phyloP scores from a whole-genome alignment of 2,797 vertebrate genomes.

The Poecilia gillii region DNA sequence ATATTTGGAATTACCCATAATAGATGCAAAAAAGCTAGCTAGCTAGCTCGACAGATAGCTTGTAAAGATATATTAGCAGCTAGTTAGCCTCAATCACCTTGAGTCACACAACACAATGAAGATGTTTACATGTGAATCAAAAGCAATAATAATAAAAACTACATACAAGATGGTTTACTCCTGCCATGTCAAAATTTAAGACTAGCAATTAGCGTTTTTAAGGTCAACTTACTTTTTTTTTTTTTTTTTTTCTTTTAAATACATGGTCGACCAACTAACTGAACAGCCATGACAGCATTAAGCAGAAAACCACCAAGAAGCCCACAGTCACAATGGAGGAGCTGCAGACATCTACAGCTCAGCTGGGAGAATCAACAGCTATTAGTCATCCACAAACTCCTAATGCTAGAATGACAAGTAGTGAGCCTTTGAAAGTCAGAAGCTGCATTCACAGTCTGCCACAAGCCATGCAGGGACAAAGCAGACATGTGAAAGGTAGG shows the following conservation, averaged over 20 bases:
- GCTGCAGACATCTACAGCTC: background rate
- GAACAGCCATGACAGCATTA: background rate
- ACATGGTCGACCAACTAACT: background rate
- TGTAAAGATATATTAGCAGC: no score
- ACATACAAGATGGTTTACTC: no score
- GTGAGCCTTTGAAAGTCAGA: background rate
- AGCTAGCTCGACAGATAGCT: no score
- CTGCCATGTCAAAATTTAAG: no score
- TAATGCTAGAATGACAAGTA: background rate
- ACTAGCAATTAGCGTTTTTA: no score
- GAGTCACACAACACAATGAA: no score
- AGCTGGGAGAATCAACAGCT: background rate
- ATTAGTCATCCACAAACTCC: background rate
- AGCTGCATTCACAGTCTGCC: background rate
- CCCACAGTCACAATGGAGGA: background rate
- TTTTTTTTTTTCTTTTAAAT: background rate
- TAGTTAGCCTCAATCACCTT: no score
- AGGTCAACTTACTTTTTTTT: no score
- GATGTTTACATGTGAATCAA: no score
- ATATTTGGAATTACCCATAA: no score
- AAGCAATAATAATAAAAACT: no score
- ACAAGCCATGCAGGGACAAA: background rate
- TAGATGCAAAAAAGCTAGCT: no score
- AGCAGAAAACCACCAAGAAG: background rate
- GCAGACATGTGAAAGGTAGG: background rate